Base-by-base conservation (phyloP, 1,140 invertebrate genomes). In the Thaumatotibia leucotreta region DNA sequence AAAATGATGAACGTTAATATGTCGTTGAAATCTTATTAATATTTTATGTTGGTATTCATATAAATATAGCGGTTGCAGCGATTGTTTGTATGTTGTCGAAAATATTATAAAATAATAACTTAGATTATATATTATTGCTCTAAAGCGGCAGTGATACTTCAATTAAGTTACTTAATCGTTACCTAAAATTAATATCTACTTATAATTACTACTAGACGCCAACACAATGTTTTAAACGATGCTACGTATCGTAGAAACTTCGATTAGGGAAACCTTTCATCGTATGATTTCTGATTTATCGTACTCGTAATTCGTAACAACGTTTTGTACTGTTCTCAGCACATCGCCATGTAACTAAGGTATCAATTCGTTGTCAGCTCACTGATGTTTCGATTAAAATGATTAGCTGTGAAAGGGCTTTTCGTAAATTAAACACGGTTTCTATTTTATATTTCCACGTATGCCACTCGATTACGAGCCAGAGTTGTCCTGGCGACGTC, bases 401-500 rank as follows among this genome's bases (percentile, higher is more conserved):
- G 33, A 45, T 45, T 45, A 45, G 17, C 14, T 1, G 14, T 17
- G 35, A 17, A 17, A 17, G 11, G 14, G 39, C 8, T 5, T 6
- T 45, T 14, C 0, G n/a, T 20, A 45, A 45, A 20, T 8, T 45
- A n/a, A n/a, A 20, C 39, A 8, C 39, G 17, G 20, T 1, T 45
- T 45, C 1, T 45, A 45, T 45, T 8, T 45, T 20, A 45, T 5
- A 45, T 45, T 45, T n/a, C n/a, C 14, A 14, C 2, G n/a, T 20
- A 9, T 0, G 9, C 20, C n/a, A 5, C 14, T 20, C 39, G 17
- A 45, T 45, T 45, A 45, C 20, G 39, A 8, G 39, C 39, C 39
- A 14, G 39, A 17, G 0, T 45, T 14, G n/a, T 45, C 17, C 52
- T 24, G 52, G 52, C 52, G 52, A 27, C 75, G 80, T 29, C 79